phyloP scores from a whole-genome alignment of 2,888 invertebrate genomes.

The Parnassius smintheus region DNA sequence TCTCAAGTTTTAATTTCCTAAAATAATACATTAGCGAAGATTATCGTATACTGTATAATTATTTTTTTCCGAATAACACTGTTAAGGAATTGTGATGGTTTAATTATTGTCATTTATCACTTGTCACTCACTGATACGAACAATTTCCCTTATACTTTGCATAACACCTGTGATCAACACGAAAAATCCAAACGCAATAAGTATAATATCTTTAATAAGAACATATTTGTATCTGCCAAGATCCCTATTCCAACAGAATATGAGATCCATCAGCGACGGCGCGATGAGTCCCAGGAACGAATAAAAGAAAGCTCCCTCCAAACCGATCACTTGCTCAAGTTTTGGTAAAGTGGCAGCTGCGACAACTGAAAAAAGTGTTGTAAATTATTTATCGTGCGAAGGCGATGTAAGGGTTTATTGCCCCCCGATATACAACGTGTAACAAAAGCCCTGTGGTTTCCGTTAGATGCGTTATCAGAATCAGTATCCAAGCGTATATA shows the following conservation, averaged over 20 bases:
- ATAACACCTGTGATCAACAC: conserved; percentile 85
- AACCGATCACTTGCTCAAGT: conserved; percentile 71
- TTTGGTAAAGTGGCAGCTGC: conserved; percentile 66
- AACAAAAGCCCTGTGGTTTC: too few relatives aligned
- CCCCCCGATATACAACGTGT: too few relatives aligned
- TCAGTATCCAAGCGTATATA: too few relatives aligned
- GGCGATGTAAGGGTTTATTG: background rate
- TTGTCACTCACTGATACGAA: conserved; percentile 41
- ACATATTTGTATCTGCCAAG: conserved; percentile 86
- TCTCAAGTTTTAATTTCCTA: too few relatives aligned
- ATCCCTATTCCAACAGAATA: conserved; percentile 85
- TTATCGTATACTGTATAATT: too few relatives aligned
- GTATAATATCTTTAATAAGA: conserved; percentile 83
- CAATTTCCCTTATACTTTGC: conserved; percentile 71
- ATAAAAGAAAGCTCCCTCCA: conserved; percentile 82
- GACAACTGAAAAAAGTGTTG: conserved; percentile 49
- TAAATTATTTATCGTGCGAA: background rate
- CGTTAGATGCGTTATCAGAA: too few relatives aligned
- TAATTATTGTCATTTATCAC: conserved; percentile 10
- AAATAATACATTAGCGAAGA: too few relatives aligned
- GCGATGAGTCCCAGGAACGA: conserved; percentile 88
- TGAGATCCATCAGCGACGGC: conserved; percentile 86
- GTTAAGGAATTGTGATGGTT: too few relatives aligned
- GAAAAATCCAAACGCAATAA: conserved; percentile 83
- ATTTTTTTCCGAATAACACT: too few relatives aligned